Base-by-base conservation (phyloP, 2,113 vertebrate genomes). In the Laterallus jamaicensis region DNA sequence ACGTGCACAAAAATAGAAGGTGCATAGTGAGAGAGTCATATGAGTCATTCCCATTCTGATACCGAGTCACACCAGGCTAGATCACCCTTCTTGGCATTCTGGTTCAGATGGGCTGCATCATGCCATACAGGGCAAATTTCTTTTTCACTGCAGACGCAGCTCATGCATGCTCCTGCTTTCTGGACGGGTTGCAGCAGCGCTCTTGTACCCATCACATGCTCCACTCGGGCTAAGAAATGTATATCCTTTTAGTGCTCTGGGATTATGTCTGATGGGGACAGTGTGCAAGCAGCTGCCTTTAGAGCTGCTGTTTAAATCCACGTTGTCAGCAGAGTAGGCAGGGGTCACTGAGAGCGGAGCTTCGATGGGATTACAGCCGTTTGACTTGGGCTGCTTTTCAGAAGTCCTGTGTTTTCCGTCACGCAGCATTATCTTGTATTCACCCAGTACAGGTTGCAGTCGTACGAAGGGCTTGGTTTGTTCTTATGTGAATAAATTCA, bases 1-100 rank as follows among this genome's bases (percentile, higher is more conserved):
- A 68, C 68, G 24, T 49, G 66, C 42, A 40, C 87, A 90, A 78
- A 96, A 96, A 96, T 95, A 97, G 93, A 93, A 91, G 52, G 78
- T 86, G 78, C 87, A 68, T 75, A 95, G 92, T 82, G 92, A 94
- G 84, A 40, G n/a, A 91, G 91, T 93, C 83, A 74, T 88, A 88
- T 91, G 89, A 96, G 89, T 96, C 94, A 95, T 86, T 94, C 82
- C 47, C 60, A 49, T 88, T 96, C 88, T 49, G 91, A 55, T 94
- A 86, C 2, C 59, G 3, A 89, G 78, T 90, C 89, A 88, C 86
- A 77, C 78, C 8, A 2, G 56, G 58, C 75, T 91, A 89, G 91
- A 74, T 84, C 89, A 60, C 78, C 67, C 64, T 78, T 82, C 81
- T 32, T 71, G 78, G 59, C 87, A 35, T 90, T 87, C 60, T 54